Percentiles rank a stretch among this genome's conserved stretches.
Evolutionary conservation across 2,113 vertebrate species (phyloP).

Genomic region (Colossoma macropomum): DNA sequence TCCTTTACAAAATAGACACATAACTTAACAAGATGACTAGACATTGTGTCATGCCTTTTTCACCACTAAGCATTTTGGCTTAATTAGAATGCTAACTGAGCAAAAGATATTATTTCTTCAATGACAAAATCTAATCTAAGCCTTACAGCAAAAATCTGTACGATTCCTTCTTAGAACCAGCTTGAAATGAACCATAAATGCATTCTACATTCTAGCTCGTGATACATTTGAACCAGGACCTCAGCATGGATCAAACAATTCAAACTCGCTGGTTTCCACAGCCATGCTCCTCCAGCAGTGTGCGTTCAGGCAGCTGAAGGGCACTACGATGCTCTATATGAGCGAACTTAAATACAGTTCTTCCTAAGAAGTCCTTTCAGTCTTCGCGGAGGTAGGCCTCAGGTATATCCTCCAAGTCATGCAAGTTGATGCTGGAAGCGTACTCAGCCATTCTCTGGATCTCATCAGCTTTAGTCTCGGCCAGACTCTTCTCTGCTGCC

Average conservation of each 20-base stretch:
- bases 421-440: constrained; percentile 52
- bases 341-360: background rate
- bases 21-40: background rate
- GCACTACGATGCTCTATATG: background rate
- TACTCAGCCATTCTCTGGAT: constrained; percentile 72
- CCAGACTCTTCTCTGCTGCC: constrained; percentile 87
- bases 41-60: background rate
- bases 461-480: constrained; percentile 85
- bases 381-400: constrained; percentile 81
- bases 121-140: background rate
- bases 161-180: background rate
- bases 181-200: background rate
- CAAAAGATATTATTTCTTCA: background rate
- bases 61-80: background rate
- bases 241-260: background rate
- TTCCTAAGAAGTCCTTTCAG: constrained; percentile 50
- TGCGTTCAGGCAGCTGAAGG: background rate
- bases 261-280: background rate
- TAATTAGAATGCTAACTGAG: background rate
- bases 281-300: background rate
- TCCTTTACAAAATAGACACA: background rate
- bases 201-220: background rate
- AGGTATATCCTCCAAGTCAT: constrained; percentile 67
- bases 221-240: background rate
- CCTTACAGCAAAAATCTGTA: background rate